Percentiles rank a stretch among this genome's conserved stretches.
Conservation (phyloP, 2,113 vertebrate species). For the Anguilla rostrata region DNA sequence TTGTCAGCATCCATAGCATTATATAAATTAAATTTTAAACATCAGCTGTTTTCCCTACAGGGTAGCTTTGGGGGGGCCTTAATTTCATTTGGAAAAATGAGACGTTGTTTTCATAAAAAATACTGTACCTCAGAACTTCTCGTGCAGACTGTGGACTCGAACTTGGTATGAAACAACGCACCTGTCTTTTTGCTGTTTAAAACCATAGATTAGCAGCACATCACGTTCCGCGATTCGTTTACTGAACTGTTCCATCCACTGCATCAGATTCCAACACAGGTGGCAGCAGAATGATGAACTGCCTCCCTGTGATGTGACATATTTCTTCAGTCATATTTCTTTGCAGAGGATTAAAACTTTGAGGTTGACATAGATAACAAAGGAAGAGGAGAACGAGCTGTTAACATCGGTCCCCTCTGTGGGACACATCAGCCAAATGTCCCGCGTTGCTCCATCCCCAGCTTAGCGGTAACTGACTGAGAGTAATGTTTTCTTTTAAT, state of each 20-base stretch:
- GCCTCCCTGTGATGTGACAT: background rate
- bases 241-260: background rate
- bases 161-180: background rate
- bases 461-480: background rate
- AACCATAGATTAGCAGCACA: background rate
- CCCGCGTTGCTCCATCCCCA: background rate
- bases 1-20: too few relatives aligned
- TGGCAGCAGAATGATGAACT: background rate
- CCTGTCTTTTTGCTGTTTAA: background rate
- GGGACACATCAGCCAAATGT: background rate
- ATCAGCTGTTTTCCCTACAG: too few relatives aligned
- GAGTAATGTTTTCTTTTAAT: background rate
- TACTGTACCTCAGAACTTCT: background rate
- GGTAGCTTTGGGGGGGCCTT: too few relatives aligned
- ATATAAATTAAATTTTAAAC: too few relatives aligned
- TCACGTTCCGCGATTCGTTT: background rate
- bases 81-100: too few relatives aligned
- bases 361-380: background rate
- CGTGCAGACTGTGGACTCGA: background rate
- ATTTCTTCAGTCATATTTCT: background rate
- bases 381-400: background rate
- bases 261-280: background rate
- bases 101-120: background rate
- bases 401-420: background rate
- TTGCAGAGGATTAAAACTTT: background rate